Evolutionary conservation across 2,113 vertebrate genomes (phyloP), one percentile per base, ranked within the genome.

Genomic region (Enhydra lutris): DNA sequence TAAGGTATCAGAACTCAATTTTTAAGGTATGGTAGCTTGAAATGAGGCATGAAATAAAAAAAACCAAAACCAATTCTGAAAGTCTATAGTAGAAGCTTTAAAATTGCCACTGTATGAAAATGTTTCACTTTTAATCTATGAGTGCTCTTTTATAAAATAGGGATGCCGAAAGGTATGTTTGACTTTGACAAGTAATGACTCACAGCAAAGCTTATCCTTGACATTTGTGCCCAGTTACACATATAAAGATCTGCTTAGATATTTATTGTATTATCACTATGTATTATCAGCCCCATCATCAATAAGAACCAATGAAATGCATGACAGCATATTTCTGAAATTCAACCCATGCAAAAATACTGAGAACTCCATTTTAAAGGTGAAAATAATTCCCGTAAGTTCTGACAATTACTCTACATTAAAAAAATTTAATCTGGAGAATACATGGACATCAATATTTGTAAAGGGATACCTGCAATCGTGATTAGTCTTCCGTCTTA

Each of bases 231-330:
- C 8, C 45, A 63, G 63, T 74, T 89, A 83, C 39, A 89, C 88
- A 86, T 69, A 39, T 15, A 89, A 95, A 59, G 34, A 73, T 90
- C 80, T 96, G 39, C 88, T 96, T 81, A 85, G 89, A 47, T 78
- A 94, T 83, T 85, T 96, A 89, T 52, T 95, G 17, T 93, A 71
- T 61, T 96, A 76, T 76, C 52, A 93, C 42, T 89, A 71, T 78
- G 6, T 45, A 74, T 78, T 59, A 91, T 45, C 73, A 82, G 24
- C 34, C 14, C 65, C 21, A 86, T 94, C 36, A 94, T 92, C 94
- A 94, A 18, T 95, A 92, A 81, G 94, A 94, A 95, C 63, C 91
- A 91, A 97, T 34, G 74, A 80, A 93, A 97, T 59, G 23, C 36
- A 23, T 47, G 93, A 63, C 1, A 91, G 69, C 50, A 36, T 29